phyloP scores from a whole-genome alignment of 2,888 invertebrate species.

The Lacanobia wlatinum region DNA sequence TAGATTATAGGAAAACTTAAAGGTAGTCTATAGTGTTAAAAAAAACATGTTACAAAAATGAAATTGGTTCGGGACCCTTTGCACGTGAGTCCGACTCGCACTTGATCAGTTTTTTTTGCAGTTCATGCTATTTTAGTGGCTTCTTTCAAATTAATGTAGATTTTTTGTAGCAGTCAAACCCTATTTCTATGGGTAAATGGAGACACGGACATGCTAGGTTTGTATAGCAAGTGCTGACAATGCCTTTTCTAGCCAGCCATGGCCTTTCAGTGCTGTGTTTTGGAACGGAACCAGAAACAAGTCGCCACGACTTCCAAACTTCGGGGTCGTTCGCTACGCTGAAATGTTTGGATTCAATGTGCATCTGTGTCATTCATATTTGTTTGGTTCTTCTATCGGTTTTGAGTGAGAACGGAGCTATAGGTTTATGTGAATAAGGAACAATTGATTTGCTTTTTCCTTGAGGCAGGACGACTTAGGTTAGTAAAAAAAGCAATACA shows the following conservation, averaged over 20 bases:
- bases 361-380: slow-evolving; percentile 37
- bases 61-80: too few species aligned
- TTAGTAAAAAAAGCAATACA: neutral
- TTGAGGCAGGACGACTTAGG: neutral
- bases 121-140: too few species aligned
- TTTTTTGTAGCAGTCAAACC: neutral
- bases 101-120: too few species aligned
- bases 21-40: too few species aligned
- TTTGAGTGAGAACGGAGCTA: neutral
- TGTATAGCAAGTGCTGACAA: too few species aligned
- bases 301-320: slow-evolving; percentile 55
- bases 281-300: slow-evolving; percentile 65
- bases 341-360: slow-evolving; percentile 51
- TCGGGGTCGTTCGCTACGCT: slow-evolving; percentile 37
- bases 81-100: too few species aligned
- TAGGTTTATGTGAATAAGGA: neutral
- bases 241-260: neutral
- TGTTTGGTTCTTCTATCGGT: slow-evolving; percentile 23
- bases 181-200: neutral
- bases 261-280: slow-evolving; percentile 38
- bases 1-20: too few species aligned
- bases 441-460: neutral
- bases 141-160: too few species aligned
- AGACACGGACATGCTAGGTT: neutral
- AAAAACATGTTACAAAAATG: too few species aligned